phyloP scores from a whole-genome alignment of 53 echinoderm and acorn worm genomes.

The Astropecten irregularis region DNA sequence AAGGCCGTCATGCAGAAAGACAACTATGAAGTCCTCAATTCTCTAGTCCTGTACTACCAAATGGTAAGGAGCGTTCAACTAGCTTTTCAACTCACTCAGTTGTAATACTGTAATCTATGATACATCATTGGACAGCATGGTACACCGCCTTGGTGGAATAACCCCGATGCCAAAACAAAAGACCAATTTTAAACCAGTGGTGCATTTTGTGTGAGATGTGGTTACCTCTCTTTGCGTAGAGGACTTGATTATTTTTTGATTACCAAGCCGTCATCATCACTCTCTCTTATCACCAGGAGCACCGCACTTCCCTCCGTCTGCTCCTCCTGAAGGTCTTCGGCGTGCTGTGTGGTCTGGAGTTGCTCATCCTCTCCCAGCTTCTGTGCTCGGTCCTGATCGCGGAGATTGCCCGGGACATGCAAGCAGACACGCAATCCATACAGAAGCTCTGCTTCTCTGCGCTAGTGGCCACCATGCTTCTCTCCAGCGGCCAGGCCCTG shows the following conservation, averaged over 20 bases:
- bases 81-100: too few relatives aligned
- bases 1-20: constrained; percentile 78
- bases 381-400: constrained; percentile 84
- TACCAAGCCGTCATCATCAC: too few relatives aligned
- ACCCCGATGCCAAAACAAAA: too few relatives aligned
- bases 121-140: too few relatives aligned
- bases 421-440: constrained; percentile 71
- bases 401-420: constrained; percentile 90
- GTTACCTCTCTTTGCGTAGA: too few relatives aligned
- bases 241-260: too few relatives aligned
- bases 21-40: constrained; percentile 72
- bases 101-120: too few relatives aligned
- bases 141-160: too few relatives aligned
- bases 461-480: constrained; percentile 82
- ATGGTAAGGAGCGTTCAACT: constrained; percentile 91
- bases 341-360: constrained; percentile 85
- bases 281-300: constrained; percentile 79
- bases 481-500: constrained; percentile 83
- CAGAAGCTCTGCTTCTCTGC: constrained; percentile 84
- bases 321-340: constrained; percentile 89
- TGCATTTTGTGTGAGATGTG: too few relatives aligned
- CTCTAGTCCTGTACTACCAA: constrained; percentile 89
- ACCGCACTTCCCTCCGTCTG: constrained; percentile 75
- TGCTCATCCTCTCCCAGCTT: constrained; percentile 71
- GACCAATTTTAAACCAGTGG: too few relatives aligned